phyloP scores from a whole-genome alignment of 2,888 invertebrate species.

The Cantharis lateralis region DNA sequence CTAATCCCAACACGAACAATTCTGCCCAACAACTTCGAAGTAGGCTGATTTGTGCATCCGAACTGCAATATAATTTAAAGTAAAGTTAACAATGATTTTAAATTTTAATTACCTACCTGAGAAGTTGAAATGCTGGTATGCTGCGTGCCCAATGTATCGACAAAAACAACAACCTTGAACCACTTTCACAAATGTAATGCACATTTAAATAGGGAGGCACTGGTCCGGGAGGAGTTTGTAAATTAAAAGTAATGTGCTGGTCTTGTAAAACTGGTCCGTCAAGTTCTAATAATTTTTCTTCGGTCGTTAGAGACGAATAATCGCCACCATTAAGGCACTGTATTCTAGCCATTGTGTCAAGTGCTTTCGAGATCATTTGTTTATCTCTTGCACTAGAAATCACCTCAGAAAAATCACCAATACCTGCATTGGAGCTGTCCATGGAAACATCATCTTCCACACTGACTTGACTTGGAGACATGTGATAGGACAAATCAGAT shows the following conservation, averaged over 20 bases:
- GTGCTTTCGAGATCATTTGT: slow-evolving; percentile 65
- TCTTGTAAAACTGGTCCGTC: slow-evolving; percentile 71
- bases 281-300: slow-evolving; percentile 54
- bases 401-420: slow-evolving; percentile 62
- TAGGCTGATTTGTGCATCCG: slow-evolving; percentile 81
- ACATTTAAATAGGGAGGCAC: slow-evolving; percentile 89
- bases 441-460: slow-evolving; percentile 63
- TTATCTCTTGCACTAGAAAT: slow-evolving; percentile 67
- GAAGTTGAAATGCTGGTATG: slow-evolving; percentile 78
- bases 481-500: slow-evolving; percentile 49
- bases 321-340: slow-evolving; percentile 53
- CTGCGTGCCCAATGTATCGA: slow-evolving; percentile 89
- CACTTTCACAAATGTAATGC: slow-evolving; percentile 95
- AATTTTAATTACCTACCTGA: slow-evolving; percentile 71
- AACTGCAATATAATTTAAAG: slow-evolving; percentile 58
- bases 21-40: slow-evolving; percentile 92
- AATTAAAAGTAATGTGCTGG: slow-evolving; percentile 72
- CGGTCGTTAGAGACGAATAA: slow-evolving; percentile 41
- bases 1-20: slow-evolving; percentile 86
- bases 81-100: not conserved
- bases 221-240: slow-evolving; percentile 74
- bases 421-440: slow-evolving; percentile 59
- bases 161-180: slow-evolving; percentile 87
- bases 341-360: slow-evolving; percentile 68
- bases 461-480: slow-evolving; percentile 57